A percentile compares a stretch with the other conserved stretches of the same genome.
Conservation (phyloP, 2,888 invertebrate species). For the Microctonus aethiopoides region DNA sequence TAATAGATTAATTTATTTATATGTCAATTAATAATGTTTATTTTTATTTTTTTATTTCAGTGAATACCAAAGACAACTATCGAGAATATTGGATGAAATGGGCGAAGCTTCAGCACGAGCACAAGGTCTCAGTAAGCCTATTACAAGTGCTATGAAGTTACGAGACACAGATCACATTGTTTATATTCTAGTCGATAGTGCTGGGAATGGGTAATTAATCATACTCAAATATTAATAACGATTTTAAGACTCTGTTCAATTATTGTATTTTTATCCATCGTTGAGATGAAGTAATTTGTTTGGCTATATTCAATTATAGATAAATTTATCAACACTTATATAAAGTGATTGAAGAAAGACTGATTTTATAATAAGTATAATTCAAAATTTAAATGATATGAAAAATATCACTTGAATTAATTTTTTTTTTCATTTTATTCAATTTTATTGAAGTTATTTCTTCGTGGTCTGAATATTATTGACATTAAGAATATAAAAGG, state of each 20-base stretch:
- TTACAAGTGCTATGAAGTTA: conserved; percentile 79
- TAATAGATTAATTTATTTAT: too few relatives aligned
- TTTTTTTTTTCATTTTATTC: too few relatives aligned
- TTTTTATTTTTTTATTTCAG: conserved; percentile 64
- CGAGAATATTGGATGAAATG: conserved; percentile 76
- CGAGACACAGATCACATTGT: conserved; percentile 71
- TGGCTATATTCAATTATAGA: too few relatives aligned
- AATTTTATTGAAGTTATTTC: too few relatives aligned
- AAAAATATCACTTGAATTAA: too few relatives aligned
- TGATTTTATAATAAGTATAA: too few relatives aligned
- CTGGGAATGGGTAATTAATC: conserved; percentile 70
- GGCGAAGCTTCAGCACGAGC: conserved; percentile 80
- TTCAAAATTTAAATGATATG: too few relatives aligned
- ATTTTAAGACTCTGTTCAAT: not conserved
- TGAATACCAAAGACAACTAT: conserved; percentile 72
- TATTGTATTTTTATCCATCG: too few relatives aligned
- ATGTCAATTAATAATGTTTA: not conserved
- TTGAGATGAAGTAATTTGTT: too few relatives aligned
- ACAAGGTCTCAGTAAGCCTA: conserved; percentile 79
- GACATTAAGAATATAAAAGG: not conserved
- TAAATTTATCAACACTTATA: too few relatives aligned
- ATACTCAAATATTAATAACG: not conserved
- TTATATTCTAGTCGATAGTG: conserved; percentile 70
- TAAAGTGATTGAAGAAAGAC: too few relatives aligned
- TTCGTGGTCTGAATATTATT: too few relatives aligned